phyloP scores from a whole-genome alignment of 2,888 invertebrate species.

The Lycia hirtaria region DNA sequence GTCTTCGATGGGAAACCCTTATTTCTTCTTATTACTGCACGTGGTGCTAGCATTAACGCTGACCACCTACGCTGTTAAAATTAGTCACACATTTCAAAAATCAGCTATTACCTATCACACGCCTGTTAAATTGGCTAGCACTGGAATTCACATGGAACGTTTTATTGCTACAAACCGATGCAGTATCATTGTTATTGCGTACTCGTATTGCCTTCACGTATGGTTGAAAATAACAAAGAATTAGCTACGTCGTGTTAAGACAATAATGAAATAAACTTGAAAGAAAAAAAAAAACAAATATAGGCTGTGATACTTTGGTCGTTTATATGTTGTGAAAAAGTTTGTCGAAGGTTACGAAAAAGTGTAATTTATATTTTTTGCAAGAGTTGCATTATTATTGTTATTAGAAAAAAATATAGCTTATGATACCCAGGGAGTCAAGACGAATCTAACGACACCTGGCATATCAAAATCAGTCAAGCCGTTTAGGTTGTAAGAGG shows the following conservation, averaged over 20 bases:
- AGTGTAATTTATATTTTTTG: too few species aligned
- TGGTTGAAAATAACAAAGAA: conserved; percentile 8
- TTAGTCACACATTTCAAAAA: conserved; percentile 33
- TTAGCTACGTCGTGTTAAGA: not conserved
- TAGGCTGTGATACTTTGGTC: too few species aligned
- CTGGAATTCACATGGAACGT: conserved; percentile 16
- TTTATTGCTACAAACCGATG: conserved; percentile 32
- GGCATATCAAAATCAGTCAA: too few species aligned
- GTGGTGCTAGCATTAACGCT: conserved; percentile 34
- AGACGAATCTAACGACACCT: too few species aligned
- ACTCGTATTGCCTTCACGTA: conserved; percentile 34
- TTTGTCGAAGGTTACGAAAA: too few species aligned
- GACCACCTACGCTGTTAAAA: conserved; percentile 23
- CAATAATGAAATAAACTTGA: too few species aligned
- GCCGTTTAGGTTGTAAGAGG: too few species aligned
- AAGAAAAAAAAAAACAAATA: too few species aligned
- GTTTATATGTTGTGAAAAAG: too few species aligned
- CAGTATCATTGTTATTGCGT: conserved; percentile 21
- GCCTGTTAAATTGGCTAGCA: conserved; percentile 12
- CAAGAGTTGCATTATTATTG: too few species aligned
- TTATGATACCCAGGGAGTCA: too few species aligned
- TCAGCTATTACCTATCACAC: conserved; percentile 28
- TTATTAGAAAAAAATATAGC: too few species aligned
- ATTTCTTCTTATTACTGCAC: conserved; percentile 29
- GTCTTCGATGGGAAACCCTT: conserved; percentile 38